These are phyloP conservation scores for Channa argus DNA, from an alignment of 2,113 vertebrate genomes.

Conservation along the genomic window DNA sequence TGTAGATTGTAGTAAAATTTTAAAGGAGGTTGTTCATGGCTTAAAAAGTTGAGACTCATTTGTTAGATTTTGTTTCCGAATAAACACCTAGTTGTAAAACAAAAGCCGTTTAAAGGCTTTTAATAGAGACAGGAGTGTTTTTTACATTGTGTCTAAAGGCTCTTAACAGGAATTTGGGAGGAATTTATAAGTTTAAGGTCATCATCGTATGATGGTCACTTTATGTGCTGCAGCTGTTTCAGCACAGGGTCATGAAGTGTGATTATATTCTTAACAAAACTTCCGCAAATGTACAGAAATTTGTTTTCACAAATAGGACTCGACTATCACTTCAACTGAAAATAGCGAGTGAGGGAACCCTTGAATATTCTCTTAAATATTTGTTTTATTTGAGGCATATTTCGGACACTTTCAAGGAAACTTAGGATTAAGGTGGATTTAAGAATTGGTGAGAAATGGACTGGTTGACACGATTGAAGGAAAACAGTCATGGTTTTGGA, in stretches of 20 bases:
- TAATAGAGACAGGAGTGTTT: background rate
- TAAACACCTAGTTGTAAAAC: background rate
- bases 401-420: background rate
- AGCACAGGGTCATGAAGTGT: background rate
- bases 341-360: background rate
- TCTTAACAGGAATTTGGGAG: background rate
- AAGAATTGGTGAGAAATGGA: background rate
- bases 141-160: background rate
- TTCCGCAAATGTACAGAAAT: background rate
- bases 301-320: background rate
- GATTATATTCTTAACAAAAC: constrained; percentile 13
- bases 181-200: background rate
- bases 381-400: background rate
- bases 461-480: constrained; percentile 7
- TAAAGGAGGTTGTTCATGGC: background rate
- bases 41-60: background rate
- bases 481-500: constrained; percentile 19
- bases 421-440: background rate
- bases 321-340: too few relatives aligned
- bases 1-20: background rate
- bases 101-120: background rate
- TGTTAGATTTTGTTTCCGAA: constrained; percentile 1
- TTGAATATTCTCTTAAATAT: background rate
- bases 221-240: constrained; percentile 15
- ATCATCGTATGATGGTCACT: constrained; percentile 1